A percentile compares a stretch with the other conserved stretches of the same genome.
phyloP scores from a whole-genome alignment of 2,113 vertebrate genomes.

The Tyto alba region DNA sequence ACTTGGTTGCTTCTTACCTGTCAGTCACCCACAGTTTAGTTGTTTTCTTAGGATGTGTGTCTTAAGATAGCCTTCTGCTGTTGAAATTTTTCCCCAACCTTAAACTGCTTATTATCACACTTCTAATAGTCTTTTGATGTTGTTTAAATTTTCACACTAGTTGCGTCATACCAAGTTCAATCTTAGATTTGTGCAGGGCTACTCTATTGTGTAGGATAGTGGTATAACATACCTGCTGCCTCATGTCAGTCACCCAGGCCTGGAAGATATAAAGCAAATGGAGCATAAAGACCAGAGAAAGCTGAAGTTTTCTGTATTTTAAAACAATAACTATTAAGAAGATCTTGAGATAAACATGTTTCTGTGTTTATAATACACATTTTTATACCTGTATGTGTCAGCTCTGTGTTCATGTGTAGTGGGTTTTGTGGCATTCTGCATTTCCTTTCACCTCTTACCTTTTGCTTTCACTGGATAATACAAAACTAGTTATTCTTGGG shows the following conservation, averaged over 20 bases:
- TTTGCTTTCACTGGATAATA: neutral
- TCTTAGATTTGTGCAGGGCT: neutral
- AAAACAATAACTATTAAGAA: neutral
- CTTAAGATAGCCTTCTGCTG: neutral
- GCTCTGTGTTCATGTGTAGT: neutral
- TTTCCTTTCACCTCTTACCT: neutral
- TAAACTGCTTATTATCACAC: accelerated
- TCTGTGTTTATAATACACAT: neutral
- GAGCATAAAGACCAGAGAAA: neutral
- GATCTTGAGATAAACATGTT: neutral
- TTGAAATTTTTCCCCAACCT: neutral
- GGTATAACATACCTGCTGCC: neutral
- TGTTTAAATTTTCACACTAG: neutral
- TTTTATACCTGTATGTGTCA: neutral
- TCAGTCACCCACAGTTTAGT: neutral
- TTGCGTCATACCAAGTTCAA: neutral
- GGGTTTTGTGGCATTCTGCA: neutral
- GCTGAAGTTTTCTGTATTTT: neutral
- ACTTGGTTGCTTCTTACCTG: neutral
- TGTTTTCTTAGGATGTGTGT: neutral
- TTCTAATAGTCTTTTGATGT: neutral
- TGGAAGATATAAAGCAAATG: neutral
- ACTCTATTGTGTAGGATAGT: accelerated
- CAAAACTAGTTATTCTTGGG: neutral
- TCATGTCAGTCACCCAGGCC: neutral